Conservation (phyloP, 2,113 vertebrate genomes). For the Oreochromis aureus region DNA sequence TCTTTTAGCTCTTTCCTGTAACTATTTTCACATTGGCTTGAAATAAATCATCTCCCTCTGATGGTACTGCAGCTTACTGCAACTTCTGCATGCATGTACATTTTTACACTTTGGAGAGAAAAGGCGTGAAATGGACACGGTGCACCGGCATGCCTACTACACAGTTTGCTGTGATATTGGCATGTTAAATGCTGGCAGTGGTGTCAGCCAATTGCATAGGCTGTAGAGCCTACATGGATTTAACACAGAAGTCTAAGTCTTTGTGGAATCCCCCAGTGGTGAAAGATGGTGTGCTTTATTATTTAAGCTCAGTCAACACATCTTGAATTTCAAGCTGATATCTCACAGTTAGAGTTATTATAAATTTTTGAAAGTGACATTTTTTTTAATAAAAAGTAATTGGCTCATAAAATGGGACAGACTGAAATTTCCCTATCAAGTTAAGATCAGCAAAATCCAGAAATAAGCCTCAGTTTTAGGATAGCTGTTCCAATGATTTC, state of each 20-base stretch:
- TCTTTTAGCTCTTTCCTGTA: neutral
- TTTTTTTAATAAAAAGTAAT: neutral
- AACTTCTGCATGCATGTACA: neutral
- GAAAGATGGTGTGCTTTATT: neutral
- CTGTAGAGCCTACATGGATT: neutral
- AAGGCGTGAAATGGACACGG: neutral
- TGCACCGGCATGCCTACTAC: neutral
- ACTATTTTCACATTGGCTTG: neutral
- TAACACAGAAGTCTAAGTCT: neutral
- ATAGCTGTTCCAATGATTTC: neutral
- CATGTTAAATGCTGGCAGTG: neutral
- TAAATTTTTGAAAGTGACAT: neutral
- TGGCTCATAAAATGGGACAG: neutral
- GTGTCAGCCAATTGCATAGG: neutral
- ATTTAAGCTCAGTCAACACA: neutral
- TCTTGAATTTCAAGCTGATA: neutral
- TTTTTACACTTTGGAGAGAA: neutral
- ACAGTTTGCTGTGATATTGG: neutral
- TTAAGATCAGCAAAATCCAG: neutral
- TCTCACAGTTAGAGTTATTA: neutral
- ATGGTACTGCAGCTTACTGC: neutral
- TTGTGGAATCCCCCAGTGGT: neutral
- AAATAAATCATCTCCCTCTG: neutral
- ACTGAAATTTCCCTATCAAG: neutral
- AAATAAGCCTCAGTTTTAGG: neutral